A percentile compares a stretch with the other conserved stretches of the same genome.
These are phyloP conservation scores for Hyperoplus lanceolatus DNA, from an alignment of 2,797 vertebrate species.

Conservation along the genomic window DNA sequence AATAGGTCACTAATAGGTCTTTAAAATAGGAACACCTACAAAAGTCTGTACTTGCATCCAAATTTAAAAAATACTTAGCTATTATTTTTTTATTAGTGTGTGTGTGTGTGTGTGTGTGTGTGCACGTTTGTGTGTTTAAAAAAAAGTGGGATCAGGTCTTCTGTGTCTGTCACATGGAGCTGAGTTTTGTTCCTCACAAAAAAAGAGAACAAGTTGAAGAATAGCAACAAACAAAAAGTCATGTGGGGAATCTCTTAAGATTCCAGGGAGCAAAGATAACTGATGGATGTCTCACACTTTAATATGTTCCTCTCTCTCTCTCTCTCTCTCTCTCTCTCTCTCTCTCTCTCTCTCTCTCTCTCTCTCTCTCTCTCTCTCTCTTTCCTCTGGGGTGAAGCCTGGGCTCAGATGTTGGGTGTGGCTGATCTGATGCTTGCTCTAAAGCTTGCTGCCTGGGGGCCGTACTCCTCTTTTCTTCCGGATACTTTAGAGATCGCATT, in stretches of 20 bases:
- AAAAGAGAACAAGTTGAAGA: neutral
- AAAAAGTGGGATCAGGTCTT: neutral
- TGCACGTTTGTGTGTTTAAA: too few species aligned
- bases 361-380: neutral
- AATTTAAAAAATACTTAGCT: neutral
- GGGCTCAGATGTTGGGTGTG: slow-evolving; percentile 71
- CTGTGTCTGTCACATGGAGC: neutral
- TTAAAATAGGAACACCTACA: neutral
- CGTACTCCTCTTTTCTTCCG: slow-evolving; percentile 3
- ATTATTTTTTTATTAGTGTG: neutral
- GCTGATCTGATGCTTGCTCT: slow-evolving; percentile 36
- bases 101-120: neutral
- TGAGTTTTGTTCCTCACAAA: neutral
- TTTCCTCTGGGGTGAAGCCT: slow-evolving; percentile 22
- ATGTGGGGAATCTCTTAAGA: neutral
- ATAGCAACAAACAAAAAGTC: neutral
- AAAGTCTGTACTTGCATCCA: neutral
- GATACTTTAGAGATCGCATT: slow-evolving; percentile 50
- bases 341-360: too few species aligned
- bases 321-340: too few species aligned
- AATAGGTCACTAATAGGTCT: too few species aligned
- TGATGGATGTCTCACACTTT: neutral
- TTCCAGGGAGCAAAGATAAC: neutral
- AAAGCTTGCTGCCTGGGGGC: slow-evolving; percentile 41
- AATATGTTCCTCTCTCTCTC: neutral